Conservation (phyloP, 2,888 invertebrate species). For the Aphodius granarius region DNA sequence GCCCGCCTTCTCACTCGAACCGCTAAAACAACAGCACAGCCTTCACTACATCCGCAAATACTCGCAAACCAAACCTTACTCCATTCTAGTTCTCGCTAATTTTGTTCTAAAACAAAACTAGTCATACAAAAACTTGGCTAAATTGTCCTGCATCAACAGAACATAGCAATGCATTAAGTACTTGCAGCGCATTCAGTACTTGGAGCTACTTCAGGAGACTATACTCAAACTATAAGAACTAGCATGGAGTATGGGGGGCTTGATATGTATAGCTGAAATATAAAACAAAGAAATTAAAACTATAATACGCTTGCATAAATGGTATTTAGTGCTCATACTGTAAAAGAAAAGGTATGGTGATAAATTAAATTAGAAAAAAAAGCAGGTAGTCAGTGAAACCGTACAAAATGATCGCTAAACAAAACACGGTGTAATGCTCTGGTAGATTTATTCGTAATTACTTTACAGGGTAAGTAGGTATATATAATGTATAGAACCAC, state of each 20-base stretch:
- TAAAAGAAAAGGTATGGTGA: neutral
- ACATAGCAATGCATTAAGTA: neutral
- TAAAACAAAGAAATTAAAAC: conserved; percentile 41
- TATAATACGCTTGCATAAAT: conserved; percentile 25
- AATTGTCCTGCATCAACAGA: neutral
- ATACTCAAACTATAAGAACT: conserved; percentile 29
- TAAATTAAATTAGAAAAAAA: conserved; percentile 5
- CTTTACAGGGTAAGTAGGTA: neutral
- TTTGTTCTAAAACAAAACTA: neutral
- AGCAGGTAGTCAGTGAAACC: conserved; percentile 17
- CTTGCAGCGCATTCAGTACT: neutral
- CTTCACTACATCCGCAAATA: conserved; percentile 37
- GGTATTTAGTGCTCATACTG: conserved; percentile 12
- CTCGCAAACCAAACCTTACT: conserved; percentile 23
- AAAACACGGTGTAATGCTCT: neutral
- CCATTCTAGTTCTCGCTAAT: conserved; percentile 27
- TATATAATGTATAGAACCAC: neutral
- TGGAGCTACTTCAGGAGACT: neutral
- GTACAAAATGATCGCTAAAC: neutral
- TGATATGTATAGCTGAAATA: conserved; percentile 50
- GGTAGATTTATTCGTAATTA: neutral
- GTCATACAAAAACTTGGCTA: neutral
- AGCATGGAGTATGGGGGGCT: conserved; percentile 46
- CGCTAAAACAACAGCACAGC: conserved; percentile 54
- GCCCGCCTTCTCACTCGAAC: conserved; percentile 56